Evolutionary conservation across 2,113 vertebrate genomes (phyloP).

Genomic region (Silurus glanis): DNA sequence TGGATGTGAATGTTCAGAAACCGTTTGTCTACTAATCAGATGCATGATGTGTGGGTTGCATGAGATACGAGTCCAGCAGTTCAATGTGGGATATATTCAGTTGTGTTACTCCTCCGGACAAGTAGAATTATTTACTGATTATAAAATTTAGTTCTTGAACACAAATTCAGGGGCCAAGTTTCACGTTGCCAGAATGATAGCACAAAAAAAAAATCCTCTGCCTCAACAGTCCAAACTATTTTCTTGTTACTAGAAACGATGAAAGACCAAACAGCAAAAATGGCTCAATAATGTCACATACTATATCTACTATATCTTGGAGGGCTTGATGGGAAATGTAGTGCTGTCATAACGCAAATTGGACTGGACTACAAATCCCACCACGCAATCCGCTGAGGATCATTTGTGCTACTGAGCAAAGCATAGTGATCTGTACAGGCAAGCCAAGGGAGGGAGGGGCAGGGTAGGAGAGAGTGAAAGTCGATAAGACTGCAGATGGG

Average conservation of each 20-base stretch:
- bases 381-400: constrained; percentile 17
- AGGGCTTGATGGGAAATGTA: constrained; percentile 23
- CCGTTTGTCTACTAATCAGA: neutral
- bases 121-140: neutral
- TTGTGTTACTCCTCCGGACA: neutral
- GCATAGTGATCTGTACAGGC: constrained; percentile 21
- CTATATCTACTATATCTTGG: neutral
- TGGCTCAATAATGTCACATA: neutral
- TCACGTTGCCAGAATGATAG: neutral
- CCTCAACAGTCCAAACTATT: constrained; percentile 5
- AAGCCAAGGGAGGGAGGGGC: neutral
- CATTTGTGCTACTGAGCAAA: constrained; percentile 21
- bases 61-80: neutral
- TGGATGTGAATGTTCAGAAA: neutral
- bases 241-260: constrained; percentile 1
- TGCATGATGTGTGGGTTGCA: neutral
- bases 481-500: constrained; percentile 17
- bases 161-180: neutral
- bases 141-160: neutral
- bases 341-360: constrained; percentile 34
- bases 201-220: constrained; percentile 1
- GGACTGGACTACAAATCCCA: constrained; percentile 41
- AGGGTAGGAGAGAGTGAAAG: neutral
- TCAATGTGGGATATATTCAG: neutral
- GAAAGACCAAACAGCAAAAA: constrained; percentile 17